These are phyloP conservation scores for Ptilonorhynchus violaceus DNA, from an alignment of 2,113 vertebrate genomes.

Conservation along the genomic window DNA sequence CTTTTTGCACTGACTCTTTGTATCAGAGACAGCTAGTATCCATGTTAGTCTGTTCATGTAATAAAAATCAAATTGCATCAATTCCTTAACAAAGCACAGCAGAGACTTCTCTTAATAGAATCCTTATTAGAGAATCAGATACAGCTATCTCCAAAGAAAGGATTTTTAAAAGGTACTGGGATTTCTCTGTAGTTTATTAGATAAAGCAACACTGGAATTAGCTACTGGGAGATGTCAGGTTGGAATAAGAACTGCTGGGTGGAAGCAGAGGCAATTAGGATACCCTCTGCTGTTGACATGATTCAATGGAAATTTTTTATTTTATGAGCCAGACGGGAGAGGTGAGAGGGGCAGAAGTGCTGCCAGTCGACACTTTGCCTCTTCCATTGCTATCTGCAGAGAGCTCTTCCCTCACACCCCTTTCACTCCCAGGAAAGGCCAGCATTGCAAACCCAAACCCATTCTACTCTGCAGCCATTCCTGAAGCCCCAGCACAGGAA, in stretches of 20 bases:
- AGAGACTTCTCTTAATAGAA: slow-evolving; percentile 47
- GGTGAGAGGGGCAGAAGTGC: background rate
- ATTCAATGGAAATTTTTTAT: background rate
- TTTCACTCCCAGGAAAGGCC: background rate
- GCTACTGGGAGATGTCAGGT: background rate
- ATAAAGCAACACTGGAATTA: slow-evolving; percentile 25
- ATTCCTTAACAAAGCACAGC: slow-evolving; percentile 58
- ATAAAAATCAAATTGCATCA: slow-evolving; percentile 69
- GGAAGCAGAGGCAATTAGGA: slow-evolving; percentile 7
- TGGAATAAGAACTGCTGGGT: background rate
- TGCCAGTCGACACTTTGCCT: background rate
- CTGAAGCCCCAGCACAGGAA: background rate
- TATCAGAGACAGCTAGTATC: slow-evolving; percentile 28
- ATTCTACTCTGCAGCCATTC: background rate
- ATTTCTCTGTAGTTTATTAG: slow-evolving; percentile 48
- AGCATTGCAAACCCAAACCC: background rate
- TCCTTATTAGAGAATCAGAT: slow-evolving; percentile 58
- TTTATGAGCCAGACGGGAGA: background rate
- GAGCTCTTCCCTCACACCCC: background rate
- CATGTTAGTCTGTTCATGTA: slow-evolving; percentile 50
- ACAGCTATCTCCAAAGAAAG: slow-evolving; percentile 35
- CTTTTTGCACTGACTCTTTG: slow-evolving; percentile 12
- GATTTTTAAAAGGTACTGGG: slow-evolving; percentile 21
- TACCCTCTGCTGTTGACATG: background rate
- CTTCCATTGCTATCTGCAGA: background rate